A percentile compares a stretch with the other conserved stretches of the same genome.
Evolutionary conservation across 2,797 vertebrate genomes (phyloP).

Genomic region (Champsocephalus gunnari): DNA sequence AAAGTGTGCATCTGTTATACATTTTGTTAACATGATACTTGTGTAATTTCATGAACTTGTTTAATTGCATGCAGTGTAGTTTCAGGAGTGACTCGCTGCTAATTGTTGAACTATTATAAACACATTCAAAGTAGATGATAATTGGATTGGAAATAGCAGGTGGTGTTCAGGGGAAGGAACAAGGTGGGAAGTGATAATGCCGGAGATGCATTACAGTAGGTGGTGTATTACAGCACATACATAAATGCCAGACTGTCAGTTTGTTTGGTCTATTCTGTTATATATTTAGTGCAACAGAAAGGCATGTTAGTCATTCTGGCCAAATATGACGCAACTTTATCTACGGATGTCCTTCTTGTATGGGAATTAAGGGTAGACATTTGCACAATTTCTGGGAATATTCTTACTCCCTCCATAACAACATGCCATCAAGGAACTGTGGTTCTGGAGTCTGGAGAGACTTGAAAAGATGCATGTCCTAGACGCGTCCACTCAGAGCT

Average conservation of each 20-base stretch:
- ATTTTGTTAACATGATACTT: no score
- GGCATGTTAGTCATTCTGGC: constrained; percentile 18
- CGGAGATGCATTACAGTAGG: not conserved
- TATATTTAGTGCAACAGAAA: constrained; percentile 22
- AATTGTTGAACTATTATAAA: not conserved
- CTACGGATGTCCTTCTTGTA: constrained; percentile 42
- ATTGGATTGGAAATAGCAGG: constrained; percentile 22
- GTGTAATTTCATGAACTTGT: no score
- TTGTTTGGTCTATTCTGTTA: constrained; percentile 12
- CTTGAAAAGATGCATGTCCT: constrained; percentile 52
- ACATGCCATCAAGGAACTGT: constrained; percentile 73
- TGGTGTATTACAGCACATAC: not conserved
- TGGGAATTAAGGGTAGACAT: constrained; percentile 49
- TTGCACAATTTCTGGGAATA: constrained; percentile 67
- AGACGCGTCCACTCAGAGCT: constrained; percentile 65
- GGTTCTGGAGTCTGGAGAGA: constrained; percentile 69
- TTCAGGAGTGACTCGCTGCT: not conserved
- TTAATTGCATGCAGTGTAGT: not conserved
- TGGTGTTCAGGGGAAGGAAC: constrained; percentile 4
- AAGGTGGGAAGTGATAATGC: not conserved
- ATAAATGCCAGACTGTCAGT: constrained; percentile 4
- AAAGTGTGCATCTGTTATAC: no score
- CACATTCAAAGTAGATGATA: constrained; percentile 2
- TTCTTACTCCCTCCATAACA: constrained; percentile 54
- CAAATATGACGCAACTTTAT: constrained; percentile 46